Base-by-base conservation (phyloP, 2,888 invertebrate genomes). In the Orthosia incerta region DNA sequence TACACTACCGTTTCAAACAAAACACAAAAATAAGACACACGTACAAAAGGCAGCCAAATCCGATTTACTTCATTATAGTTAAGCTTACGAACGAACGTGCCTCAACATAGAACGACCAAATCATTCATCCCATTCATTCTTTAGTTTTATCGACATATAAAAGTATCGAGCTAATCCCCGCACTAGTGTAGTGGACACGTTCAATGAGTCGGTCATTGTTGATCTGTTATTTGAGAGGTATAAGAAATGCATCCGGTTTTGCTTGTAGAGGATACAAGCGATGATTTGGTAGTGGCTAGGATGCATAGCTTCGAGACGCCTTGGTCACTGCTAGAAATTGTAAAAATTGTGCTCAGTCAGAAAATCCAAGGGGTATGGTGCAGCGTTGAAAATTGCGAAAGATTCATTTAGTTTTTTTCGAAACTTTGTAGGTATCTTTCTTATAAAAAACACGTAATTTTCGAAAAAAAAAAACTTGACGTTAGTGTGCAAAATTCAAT, bases 191-290 rank as follows among this genome's bases (percentile, higher is more conserved):
- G 51, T 39, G 53, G 48, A 66, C 85, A 86, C 86, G 85, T 80
- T 66, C 74, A 82, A 70, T 81, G 73, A 69, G 26, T 46, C 11
- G 63, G 45, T 55, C 46, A 83, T 86, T 86, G 85, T 86, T 74
- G 85, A 78, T 70, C 60, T 73, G 86, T 85, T 81, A 74, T 83
- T 50, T 45, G 57, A 62, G 61, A 70, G 69, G 59, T 78, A 69
- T 75, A 64, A 85, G 74, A 78, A 84, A 84, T 74, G 83, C 83
- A 77, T 86, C 85, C 85, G 85, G 85, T 76, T 79, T 73, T 72
- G 60, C 71, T 79, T 66, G 81, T 84, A 55, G 74, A 50, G 56
- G 13, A 18, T 62, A n/a, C 13, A 13, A 57, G 53, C 5, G 23
- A 9, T 56, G 71, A 59, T 79, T 76, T 56, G 46, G 50, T 13